Base-by-base conservation (phyloP, 2,113 vertebrate species). In the Rhadina sibilatrix region DNA sequence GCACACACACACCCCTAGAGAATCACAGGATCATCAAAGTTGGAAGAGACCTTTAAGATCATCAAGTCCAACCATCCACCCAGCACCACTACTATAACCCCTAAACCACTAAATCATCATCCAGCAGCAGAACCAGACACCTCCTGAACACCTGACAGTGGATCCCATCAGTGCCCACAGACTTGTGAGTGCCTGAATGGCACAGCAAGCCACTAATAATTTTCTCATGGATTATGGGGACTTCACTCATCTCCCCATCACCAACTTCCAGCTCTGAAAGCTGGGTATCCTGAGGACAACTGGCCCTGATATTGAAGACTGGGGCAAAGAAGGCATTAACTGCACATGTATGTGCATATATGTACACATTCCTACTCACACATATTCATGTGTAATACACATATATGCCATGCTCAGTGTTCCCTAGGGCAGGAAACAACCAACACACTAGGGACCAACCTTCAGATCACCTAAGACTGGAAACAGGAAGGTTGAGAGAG, bases 1-100 rank as follows among this genome's bases (percentile, higher is more conserved):
- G 54, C 0, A 70, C 2, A 66, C 3, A 61, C 4, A 64, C 3
- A 57, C 6, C 16, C 3, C 31, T 5, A 12, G 12, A 70, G n/a
- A 70, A 40, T 30, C 40, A 53, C 21, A 46, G 20, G 14, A n/a
- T 47, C 15, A 6, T 5, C 12, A 35, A 49, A 13, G n/a, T 9
- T 83, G 24, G 30, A 61, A n/a, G 21, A 76, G 47, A 40, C 21
- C 11, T 31, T 60, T 25, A 61, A 60, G 33, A 38, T 12, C 30
- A 63, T 35, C 33, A 53, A 37, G 53, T 40, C 20, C 38, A 82
- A 31, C 13, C 20, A n/a, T 30, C 38, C 16, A 68, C n/a, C 11
- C 61, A 60, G 28, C 60, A 82, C 28, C 38, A 5, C 20, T 23
- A 74, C 61, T 25, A 19, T 18, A 60, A 38, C 15, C 20, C 13